These are phyloP conservation scores for Psilanteris sp. DNA, from an alignment of 1,140 invertebrate species.

Conservation along the genomic window DNA sequence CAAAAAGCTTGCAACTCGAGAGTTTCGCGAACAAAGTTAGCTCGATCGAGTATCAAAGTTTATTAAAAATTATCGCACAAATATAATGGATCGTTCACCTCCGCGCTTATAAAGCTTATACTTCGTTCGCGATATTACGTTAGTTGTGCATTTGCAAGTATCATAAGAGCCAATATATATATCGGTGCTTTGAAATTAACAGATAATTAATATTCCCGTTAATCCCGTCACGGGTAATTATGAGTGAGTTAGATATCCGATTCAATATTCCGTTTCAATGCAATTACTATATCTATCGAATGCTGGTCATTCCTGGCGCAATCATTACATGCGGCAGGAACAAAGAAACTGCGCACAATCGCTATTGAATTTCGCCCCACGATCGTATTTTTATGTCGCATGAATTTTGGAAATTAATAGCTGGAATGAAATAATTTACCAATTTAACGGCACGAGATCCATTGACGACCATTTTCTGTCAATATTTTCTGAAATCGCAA, in stretches of 20 bases:
- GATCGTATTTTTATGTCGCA: conserved; percentile 8
- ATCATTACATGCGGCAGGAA: conserved; percentile 26
- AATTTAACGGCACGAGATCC: neutral
- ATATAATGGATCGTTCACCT: conserved; percentile 15
- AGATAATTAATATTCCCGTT: conserved; percentile 68
- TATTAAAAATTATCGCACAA: conserved; percentile 16
- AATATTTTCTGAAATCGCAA: no score
- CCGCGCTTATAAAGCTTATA: conserved; percentile 5
- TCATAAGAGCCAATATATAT: conserved; percentile 28
- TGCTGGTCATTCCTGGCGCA: conserved; percentile 23
- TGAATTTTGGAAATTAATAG: conserved; percentile 16
- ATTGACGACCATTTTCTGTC: no score
- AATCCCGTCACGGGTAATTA: conserved; percentile 68
- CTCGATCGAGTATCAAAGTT: neutral
- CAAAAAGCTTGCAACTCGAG: no score
- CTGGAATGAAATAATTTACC: neutral
- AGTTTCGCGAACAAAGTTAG: conserved; percentile 6
- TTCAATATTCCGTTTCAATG: conserved; percentile 68
- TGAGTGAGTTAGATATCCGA: conserved; percentile 69
- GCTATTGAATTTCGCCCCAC: conserved; percentile 21
- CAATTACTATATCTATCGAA: conserved; percentile 65
- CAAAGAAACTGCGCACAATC: conserved; percentile 36
- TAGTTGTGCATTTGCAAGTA: conserved; percentile 14
- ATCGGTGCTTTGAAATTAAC: conserved; percentile 57
- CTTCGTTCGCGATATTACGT: conserved; percentile 30